Conservation (phyloP, 2,113 vertebrate genomes). For the Ctenodactylus gundi region DNA sequence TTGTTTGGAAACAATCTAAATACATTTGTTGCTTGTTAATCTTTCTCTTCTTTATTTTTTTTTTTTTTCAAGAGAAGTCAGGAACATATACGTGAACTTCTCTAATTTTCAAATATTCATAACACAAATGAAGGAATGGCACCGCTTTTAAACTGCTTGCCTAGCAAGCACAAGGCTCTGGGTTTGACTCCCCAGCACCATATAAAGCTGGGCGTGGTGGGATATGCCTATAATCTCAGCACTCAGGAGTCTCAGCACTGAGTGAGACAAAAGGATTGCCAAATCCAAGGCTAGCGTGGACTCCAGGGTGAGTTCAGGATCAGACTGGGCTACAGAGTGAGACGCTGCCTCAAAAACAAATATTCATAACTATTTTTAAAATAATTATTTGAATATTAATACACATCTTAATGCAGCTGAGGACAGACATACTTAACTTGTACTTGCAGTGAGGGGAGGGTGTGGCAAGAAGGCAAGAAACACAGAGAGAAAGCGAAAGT, state of each 20-base stretch:
- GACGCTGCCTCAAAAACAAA: no score
- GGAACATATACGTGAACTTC: neutral
- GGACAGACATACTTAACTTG: neutral
- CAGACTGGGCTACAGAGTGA: no score
- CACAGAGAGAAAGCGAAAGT: neutral
- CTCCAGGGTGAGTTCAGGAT: no score
- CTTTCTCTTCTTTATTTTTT: neutral
- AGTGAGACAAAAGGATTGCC: no score
- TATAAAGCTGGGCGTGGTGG: no score
- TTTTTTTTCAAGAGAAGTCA: neutral
- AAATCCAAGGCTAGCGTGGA: no score
- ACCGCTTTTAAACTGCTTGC: no score
- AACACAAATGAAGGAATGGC: no score
- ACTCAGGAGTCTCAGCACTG: no score
- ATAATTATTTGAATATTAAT: neutral
- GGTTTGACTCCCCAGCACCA: no score
- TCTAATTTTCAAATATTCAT: neutral
- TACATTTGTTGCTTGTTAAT: neutral
- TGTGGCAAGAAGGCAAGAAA: neutral
- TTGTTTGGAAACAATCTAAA: neutral
- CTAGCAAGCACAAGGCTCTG: no score
- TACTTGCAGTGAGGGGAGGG: neutral
- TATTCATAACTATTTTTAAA: neutral
- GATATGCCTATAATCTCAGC: no score
- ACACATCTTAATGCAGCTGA: neutral